phyloP scores from a whole-genome alignment of 2,113 vertebrate genomes.

The Gadus chalcogrammus region DNA sequence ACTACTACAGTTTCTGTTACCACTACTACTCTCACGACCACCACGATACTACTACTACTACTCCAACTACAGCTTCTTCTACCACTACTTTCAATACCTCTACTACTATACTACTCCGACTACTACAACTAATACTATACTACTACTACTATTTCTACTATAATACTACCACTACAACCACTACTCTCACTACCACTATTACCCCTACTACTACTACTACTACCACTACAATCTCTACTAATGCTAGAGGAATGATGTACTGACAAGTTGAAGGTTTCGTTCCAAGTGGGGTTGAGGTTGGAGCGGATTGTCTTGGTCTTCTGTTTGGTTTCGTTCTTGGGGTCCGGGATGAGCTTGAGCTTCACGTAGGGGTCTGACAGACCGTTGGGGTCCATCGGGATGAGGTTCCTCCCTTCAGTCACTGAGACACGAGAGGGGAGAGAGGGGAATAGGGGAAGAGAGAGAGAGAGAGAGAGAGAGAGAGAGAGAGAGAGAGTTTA shows the following conservation, averaged over 20 bases:
- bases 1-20: too few relatives aligned
- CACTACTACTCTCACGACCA: too few relatives aligned
- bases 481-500: neutral
- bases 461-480: neutral
- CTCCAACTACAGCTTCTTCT: too few relatives aligned
- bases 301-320: slow-evolving; percentile 98
- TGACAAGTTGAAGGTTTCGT: slow-evolving; percentile 92
- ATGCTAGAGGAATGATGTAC: slow-evolving; percentile 44
- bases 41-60: too few relatives aligned
- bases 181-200: too few relatives aligned
- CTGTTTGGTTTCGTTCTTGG: slow-evolving; percentile 95
- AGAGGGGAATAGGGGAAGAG: neutral
- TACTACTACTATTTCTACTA: too few relatives aligned
- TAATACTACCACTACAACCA: too few relatives aligned
- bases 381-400: slow-evolving; percentile 98
- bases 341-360: slow-evolving; percentile 95
- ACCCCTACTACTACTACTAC: too few relatives aligned
- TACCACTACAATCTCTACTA: too few relatives aligned
- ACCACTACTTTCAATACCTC: too few relatives aligned
- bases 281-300: slow-evolving; percentile 91
- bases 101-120: too few relatives aligned
- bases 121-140: too few relatives aligned
- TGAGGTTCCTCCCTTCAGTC: slow-evolving; percentile 89
- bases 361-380: slow-evolving; percentile 96
- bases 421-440: slow-evolving; percentile 66